Conservation (phyloP, 2,113 vertebrate species). For the Cyanoderma ruficeps region DNA sequence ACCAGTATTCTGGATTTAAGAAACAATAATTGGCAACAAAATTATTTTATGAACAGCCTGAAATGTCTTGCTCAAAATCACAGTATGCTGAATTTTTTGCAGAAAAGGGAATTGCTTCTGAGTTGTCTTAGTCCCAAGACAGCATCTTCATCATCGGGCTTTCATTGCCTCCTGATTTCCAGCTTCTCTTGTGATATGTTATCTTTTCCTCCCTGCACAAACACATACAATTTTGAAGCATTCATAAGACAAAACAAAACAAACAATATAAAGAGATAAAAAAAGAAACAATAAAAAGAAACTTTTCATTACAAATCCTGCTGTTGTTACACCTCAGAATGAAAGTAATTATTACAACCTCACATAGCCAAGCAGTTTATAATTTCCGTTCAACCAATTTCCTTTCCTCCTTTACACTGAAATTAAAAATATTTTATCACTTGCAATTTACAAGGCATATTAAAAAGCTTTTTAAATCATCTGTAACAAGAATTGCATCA, state of each 20-base stretch:
- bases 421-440: neutral
- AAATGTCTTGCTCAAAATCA: neutral
- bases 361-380: neutral
- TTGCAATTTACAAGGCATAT: neutral
- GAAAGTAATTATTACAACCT: neutral
- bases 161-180: neutral
- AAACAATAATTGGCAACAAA: neutral
- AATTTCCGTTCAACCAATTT: neutral
- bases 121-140: neutral
- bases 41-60: neutral
- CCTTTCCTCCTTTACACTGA: neutral
- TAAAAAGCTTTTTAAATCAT: neutral
- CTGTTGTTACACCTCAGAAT: neutral
- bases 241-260: neutral
- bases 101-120: neutral
- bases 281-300: neutral
- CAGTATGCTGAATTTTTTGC: neutral
- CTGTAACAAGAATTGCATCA: neutral
- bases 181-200: neutral
- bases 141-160: neutral
- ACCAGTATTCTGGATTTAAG: neutral
- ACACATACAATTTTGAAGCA: neutral
- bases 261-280: neutral
- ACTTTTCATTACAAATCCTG: neutral
- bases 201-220: neutral